Evolutionary conservation across 2,113 vertebrate species (phyloP).

Genomic region (Zosterops hypoxanthus): DNA sequence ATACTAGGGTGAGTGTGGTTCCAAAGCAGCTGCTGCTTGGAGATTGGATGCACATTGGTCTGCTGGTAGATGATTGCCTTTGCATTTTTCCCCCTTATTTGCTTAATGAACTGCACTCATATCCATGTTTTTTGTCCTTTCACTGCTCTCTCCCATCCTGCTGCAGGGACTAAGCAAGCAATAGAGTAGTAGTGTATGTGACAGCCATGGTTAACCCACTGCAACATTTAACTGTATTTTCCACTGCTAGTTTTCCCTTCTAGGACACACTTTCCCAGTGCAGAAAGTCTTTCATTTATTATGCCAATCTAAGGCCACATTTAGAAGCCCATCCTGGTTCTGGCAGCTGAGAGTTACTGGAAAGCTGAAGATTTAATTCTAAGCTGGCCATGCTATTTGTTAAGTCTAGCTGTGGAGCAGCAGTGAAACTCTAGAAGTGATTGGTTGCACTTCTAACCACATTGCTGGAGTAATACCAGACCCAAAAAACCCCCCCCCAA

Average conservation of each 20-base stretch:
- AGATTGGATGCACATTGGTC: neutral
- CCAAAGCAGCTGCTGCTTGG: neutral
- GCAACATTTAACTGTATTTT: neutral
- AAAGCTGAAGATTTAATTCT: neutral
- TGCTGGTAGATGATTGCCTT: neutral
- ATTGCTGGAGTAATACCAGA: neutral
- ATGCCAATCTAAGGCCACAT: neutral
- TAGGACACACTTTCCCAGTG: neutral
- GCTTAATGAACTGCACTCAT: neutral
- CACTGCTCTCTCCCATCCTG: neutral
- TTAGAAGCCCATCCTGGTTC: neutral
- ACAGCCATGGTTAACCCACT: neutral
- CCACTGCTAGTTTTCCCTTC: neutral
- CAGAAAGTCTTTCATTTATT: neutral
- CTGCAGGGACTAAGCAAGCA: neutral
- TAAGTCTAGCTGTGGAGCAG: neutral
- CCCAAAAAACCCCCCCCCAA: neutral
- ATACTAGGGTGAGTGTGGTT: neutral
- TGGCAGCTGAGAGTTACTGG: neutral
- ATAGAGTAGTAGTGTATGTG: neutral
- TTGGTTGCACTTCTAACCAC: neutral
- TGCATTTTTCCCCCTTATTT: neutral
- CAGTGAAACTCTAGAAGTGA: neutral
- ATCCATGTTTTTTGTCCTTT: neutral
- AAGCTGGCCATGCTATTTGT: neutral